A percentile compares a stretch with the other conserved stretches of the same genome.
These are phyloP conservation scores for Ashinkailepas kermadecensis DNA, from an alignment of 2,888 invertebrate species.

Conservation along the genomic window DNA sequence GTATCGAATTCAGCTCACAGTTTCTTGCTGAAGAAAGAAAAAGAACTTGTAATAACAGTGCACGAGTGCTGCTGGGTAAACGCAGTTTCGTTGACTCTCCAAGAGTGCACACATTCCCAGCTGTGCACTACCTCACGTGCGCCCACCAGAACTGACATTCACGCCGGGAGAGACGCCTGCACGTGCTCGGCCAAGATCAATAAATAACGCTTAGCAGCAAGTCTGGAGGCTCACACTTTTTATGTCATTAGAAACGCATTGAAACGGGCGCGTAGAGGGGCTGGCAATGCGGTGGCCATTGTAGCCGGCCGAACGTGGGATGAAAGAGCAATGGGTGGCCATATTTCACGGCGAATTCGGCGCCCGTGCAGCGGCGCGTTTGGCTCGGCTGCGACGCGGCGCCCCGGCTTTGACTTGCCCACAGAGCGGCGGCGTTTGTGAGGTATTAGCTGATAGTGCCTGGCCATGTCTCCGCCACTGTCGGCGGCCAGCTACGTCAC, in stretches of 20 bases:
- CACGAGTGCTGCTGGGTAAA: too few species aligned
- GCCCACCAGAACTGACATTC: not conserved
- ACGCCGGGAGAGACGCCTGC: not conserved
- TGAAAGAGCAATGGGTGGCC: not conserved
- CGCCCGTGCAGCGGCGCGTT: not conserved
- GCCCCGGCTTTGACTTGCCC: not conserved
- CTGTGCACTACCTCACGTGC: too few species aligned
- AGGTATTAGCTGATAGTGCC: not conserved
- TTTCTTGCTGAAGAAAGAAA: too few species aligned
- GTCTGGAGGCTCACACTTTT: not conserved
- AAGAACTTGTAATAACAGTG: too few species aligned
- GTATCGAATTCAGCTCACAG: too few species aligned
- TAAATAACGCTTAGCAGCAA: not conserved
- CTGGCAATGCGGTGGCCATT: not conserved
- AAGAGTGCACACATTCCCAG: too few species aligned
- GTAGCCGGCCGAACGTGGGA: not conserved
- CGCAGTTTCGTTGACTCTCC: too few species aligned
- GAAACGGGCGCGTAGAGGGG: not conserved
- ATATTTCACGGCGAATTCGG: constrained; percentile 6
- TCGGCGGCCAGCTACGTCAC: too few species aligned
- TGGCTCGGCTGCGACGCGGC: too few species aligned
- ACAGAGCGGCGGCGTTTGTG: not conserved
- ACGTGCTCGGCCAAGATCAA: not conserved
- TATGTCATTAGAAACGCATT: not conserved
- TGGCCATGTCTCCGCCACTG: too few species aligned